Base-by-base conservation (phyloP, 2,888 invertebrate genomes). In the Phoenoteleia sp. region DNA sequence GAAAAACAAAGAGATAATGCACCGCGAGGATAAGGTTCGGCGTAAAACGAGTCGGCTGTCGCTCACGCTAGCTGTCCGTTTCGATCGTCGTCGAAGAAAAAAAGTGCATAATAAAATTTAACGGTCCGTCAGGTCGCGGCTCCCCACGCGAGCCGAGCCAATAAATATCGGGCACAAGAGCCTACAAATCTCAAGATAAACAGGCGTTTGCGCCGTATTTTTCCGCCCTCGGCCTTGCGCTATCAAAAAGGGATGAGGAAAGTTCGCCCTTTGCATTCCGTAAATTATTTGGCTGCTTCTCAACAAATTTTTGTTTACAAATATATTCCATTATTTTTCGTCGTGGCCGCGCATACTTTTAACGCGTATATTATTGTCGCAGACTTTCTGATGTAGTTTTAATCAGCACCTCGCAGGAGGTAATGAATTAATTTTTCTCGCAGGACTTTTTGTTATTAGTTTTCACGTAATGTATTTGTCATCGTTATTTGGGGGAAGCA, bases 101-200 rank as follows among this genome's bases (percentile, higher is more conserved):
- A 84, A 84, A 87, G 88, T 87, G 87, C 88, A 89, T 90, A 90
- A 92, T 92, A 91, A 91, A 92, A 91, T 91, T 92, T 91, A 92
- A 91, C 91, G 92, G 89, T 90, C 89, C 88, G 90, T 91, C 92
- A 92, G 89, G 54, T 72, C 83, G 87, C 69, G 86, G 77, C 66
- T 85, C 81, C 81, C 84, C 81, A 49, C 60, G 66, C 56, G 56
- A 60, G 49, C 66, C 52, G 60, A 83, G 88, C 91, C 90, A 91
- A 91, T 92, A 92, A 92, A 92, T 92, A 92, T 89, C 89, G 88
- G 87, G 89, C 89, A 91, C 90, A 90, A 88, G 83, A 89, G 89
- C 89, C 91, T 90, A 92, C 91, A 92, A 92, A 92, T 92, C 92
- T 92, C 90, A 91, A 91, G 92, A 92, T 92, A 92, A 92, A 92